Conservation (phyloP, 1,140 invertebrate genomes). For the Nephotettix cincticeps region DNA sequence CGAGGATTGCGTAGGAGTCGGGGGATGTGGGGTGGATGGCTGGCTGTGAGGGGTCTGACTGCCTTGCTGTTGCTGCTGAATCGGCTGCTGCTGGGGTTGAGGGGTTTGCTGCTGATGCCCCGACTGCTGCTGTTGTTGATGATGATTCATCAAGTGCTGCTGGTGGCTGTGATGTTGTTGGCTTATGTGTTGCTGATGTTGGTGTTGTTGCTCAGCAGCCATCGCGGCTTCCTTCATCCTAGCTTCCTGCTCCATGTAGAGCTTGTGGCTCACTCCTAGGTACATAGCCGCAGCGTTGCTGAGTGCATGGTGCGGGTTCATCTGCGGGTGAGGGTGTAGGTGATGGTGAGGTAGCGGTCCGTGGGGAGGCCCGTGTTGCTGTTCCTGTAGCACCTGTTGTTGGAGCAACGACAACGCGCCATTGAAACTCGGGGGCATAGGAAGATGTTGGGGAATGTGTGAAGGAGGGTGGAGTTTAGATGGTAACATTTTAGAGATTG, state of each 20-base stretch:
- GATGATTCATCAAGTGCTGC: slow-evolving; percentile 41
- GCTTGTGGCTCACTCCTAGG: slow-evolving; percentile 66
- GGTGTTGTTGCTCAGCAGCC: slow-evolving; percentile 52
- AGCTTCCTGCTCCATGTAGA: slow-evolving; percentile 74
- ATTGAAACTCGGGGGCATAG: slow-evolving; percentile 41
- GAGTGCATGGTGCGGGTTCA: slow-evolving; percentile 54
- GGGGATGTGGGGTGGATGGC: slow-evolving; percentile 35
- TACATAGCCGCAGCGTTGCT: slow-evolving; percentile 74
- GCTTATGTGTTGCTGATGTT: slow-evolving; percentile 47
- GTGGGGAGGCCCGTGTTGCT: slow-evolving; percentile 36
- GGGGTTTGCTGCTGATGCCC: slow-evolving; percentile 50
- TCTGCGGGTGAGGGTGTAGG: slow-evolving; percentile 51
- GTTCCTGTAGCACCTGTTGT: slow-evolving; percentile 43
- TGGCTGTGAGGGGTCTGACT: slow-evolving; percentile 40
- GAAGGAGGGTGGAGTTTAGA: slow-evolving; percentile 60
- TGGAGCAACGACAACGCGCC: slow-evolving; percentile 42
- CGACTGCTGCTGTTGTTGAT: slow-evolving; percentile 38
- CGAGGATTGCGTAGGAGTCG: slow-evolving; percentile 50
- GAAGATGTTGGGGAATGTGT: slow-evolving; percentile 37
- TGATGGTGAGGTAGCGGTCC: slow-evolving; percentile 32
- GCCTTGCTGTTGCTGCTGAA: slow-evolving; percentile 48
- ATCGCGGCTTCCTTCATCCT: slow-evolving; percentile 62
- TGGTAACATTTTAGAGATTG: slow-evolving; percentile 67
- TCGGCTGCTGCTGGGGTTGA: slow-evolving; percentile 49
- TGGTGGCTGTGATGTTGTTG: slow-evolving; percentile 45